These are phyloP conservation scores for Arctopsyche grandis DNA, from an alignment of 1,140 invertebrate species.

Conservation along the genomic window DNA sequence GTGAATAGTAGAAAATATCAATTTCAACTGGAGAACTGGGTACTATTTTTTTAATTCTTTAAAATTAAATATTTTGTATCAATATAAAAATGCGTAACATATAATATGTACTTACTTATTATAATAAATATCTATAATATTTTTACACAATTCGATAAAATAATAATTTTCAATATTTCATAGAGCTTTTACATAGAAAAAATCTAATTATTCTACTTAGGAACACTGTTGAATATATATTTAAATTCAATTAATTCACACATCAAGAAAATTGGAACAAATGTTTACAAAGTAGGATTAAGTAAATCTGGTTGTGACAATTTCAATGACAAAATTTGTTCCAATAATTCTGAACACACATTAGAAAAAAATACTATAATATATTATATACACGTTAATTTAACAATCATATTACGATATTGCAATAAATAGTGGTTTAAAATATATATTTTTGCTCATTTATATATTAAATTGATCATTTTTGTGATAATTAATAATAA, in stretches of 20 bases:
- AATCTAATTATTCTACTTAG: slow-evolving; percentile 9
- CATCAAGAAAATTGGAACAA: not conserved
- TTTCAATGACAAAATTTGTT: not conserved
- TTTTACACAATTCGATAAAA: too few species aligned
- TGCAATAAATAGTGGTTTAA: not conserved
- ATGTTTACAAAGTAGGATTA: not conserved
- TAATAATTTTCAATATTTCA: not conserved
- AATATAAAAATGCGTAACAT: too few species aligned
- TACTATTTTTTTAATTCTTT: too few species aligned
- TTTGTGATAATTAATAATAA: too few species aligned
- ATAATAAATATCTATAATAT: too few species aligned
- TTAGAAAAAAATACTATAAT: not conserved
- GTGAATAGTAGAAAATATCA: too few species aligned
- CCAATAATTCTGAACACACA: not conserved
- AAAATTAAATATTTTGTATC: too few species aligned
- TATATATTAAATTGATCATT: too few species aligned
- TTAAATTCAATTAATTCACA: not conserved
- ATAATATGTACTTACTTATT: too few species aligned
- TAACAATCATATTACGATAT: not conserved
- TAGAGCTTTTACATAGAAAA: not conserved
- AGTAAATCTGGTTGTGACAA: too few species aligned
- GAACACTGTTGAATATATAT: slow-evolving; percentile 17
- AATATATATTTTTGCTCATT: too few species aligned
- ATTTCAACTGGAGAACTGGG: too few species aligned
- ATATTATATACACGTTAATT: not conserved